Evolutionary conservation across 2,113 vertebrate genomes (phyloP), one percentile per base, ranked within the genome.

Genomic region (Madoqua kirkii): DNA sequence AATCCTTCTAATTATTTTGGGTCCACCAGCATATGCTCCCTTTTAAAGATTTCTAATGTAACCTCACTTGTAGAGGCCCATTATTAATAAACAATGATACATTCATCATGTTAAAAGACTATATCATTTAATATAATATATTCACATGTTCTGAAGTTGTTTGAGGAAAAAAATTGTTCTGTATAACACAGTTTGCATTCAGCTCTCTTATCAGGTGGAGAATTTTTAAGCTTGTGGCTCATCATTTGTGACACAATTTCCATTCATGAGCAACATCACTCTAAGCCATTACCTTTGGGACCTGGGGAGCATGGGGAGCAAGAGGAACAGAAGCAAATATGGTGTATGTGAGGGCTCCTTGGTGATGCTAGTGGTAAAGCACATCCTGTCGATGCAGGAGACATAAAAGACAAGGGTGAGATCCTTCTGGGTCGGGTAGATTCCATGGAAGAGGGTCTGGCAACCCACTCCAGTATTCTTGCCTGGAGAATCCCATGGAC

Each of bases 381-480:
- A 25, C 36, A 12, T 7, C 23, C 12, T 76, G 36, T 12, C 71
- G 27, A 43, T 43, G 40, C 23, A 43, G 23, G 6, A 76, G 12
- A 27, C 21, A 25, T 27, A 43, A 43, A 14, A 76, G 23, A 27
- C 23, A 43, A 0, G 0, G 36, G 36, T 76, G 6, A 43, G 12
- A 27, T 43, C 67, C 67, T 36, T 40, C 36, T 43, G 71, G 23
- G 23, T 14, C 4, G 12, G 71, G 71, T 25, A 76, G 21, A 43
- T 43, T 6, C 12, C 23, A 13, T 27, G 36, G 3, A 76, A 7
- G 36, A 76, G 36, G 12, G 71, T 12, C 21, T 76, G 23, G 6
- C 6, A 43, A 27, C 12, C 40, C 5, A 76, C 71, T 76, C 36
- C 12, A 76, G 23, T 76, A 43, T 76, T 43, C 36, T 43, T 76